phyloP scores from a whole-genome alignment of 2,113 vertebrate genomes.

The Pseudopodoces humilis region DNA sequence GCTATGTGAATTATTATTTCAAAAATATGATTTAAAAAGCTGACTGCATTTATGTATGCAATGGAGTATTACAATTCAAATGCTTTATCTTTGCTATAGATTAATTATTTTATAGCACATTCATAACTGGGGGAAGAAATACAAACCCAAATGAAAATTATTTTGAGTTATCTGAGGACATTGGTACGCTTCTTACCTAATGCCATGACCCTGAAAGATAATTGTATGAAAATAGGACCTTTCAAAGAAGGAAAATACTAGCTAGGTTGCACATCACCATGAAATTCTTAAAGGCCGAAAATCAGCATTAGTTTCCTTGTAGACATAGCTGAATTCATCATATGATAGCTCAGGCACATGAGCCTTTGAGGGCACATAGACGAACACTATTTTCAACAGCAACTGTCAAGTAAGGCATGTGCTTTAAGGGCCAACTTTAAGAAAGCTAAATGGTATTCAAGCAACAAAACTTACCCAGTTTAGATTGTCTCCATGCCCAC shows the following conservation, averaged over 20 bases:
- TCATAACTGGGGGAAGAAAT: background rate
- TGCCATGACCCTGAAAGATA: background rate
- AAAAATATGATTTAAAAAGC: background rate
- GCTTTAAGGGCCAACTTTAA: background rate
- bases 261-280: conserved; percentile 34
- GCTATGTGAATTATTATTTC: background rate
- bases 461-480: background rate
- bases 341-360: background rate
- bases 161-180: background rate
- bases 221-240: background rate
- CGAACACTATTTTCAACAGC: background rate
- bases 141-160: background rate
- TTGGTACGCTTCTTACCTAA: background rate
- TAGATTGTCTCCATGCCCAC: background rate
- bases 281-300: conserved; percentile 36
- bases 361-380: background rate
- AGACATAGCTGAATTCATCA: conserved; percentile 34
- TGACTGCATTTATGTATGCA: background rate
- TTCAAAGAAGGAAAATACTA: background rate
- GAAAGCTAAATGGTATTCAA: background rate
- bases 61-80: background rate
- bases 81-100: background rate
- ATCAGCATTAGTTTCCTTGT: background rate
- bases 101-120: background rate
- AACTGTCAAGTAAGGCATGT: background rate